Percentiles rank a stretch among this genome's conserved stretches.
These are phyloP conservation scores for Adelognathus sp. DNA, from an alignment of 2,888 invertebrate species.

Conservation along the genomic window DNA sequence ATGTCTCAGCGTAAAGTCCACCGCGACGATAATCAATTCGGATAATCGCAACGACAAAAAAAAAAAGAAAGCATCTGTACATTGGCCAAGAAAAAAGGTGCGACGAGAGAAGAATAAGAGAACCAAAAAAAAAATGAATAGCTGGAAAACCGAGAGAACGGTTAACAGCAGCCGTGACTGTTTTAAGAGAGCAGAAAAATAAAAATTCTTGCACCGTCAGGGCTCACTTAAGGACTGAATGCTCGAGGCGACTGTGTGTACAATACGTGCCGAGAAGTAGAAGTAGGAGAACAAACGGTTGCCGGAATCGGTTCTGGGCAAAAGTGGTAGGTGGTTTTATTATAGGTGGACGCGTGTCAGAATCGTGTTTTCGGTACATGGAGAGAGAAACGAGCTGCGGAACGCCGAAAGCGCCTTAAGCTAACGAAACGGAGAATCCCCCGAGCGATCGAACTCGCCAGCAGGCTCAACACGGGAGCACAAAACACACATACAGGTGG, in stretches of 20 bases:
- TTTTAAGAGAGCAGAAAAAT: slow-evolving; percentile 24
- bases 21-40: slow-evolving; percentile 11
- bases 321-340: slow-evolving; percentile 62
- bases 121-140: slow-evolving; percentile 27
- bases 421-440: slow-evolving; percentile 8
- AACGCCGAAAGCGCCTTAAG: background rate
- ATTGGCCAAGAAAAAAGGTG: slow-evolving; percentile 18
- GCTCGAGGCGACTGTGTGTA: slow-evolving; percentile 23
- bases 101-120: slow-evolving; percentile 17
- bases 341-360: slow-evolving; percentile 65
- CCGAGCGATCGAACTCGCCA: slow-evolving; percentile 31
- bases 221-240: slow-evolving; percentile 26
- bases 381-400: background rate
- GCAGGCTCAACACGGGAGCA: background rate
- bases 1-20: background rate
- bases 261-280: slow-evolving; percentile 25
- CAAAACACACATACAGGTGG: background rate
- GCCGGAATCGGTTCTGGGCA: slow-evolving; percentile 1
- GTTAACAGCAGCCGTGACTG: background rate
- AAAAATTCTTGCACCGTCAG: slow-evolving; percentile 41
- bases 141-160: slow-evolving; percentile 37
- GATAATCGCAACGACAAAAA: slow-evolving; percentile 34
- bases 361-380: slow-evolving; percentile 60
- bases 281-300: background rate
- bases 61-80: background rate